These are phyloP conservation scores for Onychomys leucogaster DNA, from an alignment of 2,797 vertebrate species.

Conservation along the genomic window DNA sequence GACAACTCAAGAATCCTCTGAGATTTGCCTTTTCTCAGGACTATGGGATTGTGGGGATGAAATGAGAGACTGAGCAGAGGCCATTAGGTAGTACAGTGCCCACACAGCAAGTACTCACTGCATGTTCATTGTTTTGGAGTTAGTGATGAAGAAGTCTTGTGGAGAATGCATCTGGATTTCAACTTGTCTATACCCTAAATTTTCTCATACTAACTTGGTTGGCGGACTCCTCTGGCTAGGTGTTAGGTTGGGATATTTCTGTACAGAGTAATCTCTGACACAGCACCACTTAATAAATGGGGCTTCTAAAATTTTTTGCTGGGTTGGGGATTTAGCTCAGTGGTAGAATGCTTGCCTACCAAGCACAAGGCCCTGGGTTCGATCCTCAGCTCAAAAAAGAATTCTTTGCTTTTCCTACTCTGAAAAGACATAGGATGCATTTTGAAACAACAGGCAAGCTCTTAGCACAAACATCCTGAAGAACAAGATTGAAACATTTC, in stretches of 20 bases:
- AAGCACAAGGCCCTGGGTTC: no score
- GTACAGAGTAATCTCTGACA: background rate
- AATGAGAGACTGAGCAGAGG: background rate
- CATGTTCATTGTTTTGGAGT: accelerated
- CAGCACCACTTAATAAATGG: background rate
- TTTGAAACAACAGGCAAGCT: background rate
- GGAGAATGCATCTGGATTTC: background rate
- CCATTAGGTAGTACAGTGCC: accelerated
- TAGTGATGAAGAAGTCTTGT: background rate
- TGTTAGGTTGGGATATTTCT: background rate
- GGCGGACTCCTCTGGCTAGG: background rate
- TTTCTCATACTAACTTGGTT: background rate
- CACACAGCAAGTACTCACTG: background rate
- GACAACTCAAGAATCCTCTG: background rate
- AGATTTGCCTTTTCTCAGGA: background rate
- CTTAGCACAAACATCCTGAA: background rate
- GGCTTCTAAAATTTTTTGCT: background rate
- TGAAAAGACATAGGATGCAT: background rate
- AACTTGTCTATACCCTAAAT: background rate
- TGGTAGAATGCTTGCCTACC: no score
- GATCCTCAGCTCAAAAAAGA: no score
- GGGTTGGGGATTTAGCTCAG: no score
- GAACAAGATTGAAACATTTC: background rate
- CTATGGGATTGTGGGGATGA: background rate
- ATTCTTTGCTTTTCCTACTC: background rate